These are phyloP conservation scores for Fragum sueziense DNA, from an alignment of 2,888 invertebrate genomes.

Conservation along the genomic window DNA sequence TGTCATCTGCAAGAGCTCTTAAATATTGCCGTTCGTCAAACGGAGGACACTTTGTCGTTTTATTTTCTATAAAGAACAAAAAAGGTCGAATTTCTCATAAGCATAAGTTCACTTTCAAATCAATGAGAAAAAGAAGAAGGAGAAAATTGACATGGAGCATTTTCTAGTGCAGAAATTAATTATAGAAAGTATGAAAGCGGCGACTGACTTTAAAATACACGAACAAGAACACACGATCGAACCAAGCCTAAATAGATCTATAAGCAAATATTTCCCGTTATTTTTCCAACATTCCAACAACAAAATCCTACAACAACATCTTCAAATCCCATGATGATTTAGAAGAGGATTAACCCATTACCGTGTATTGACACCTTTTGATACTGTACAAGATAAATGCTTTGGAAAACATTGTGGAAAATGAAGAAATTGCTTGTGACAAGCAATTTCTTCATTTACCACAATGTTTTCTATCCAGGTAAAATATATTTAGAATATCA, in stretches of 20 bases:
- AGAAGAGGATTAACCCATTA: background rate
- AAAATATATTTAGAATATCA: background rate
- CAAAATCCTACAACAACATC: background rate
- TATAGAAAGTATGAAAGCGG: too few relatives aligned
- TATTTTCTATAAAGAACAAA: too few relatives aligned
- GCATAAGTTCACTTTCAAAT: too few relatives aligned
- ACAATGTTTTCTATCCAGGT: background rate
- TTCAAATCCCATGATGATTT: background rate
- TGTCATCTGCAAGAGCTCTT: too few relatives aligned
- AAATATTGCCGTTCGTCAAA: too few relatives aligned
- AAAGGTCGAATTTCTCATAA: too few relatives aligned
- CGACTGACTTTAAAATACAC: background rate
- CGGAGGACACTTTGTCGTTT: too few relatives aligned
- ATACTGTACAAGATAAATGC: background rate
- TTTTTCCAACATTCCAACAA: background rate
- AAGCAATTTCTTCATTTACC: background rate
- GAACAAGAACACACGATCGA: background rate
- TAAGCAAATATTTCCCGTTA: background rate
- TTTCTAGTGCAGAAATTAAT: too few relatives aligned
- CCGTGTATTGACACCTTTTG: too few relatives aligned
- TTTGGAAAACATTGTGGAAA: background rate
- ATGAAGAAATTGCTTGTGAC: background rate
- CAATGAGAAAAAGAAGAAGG: too few relatives aligned
- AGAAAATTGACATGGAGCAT: too few relatives aligned
- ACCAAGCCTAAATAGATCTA: too few relatives aligned